phyloP scores from a whole-genome alignment of 2,888 invertebrate species.

The Hypselothyrea guttata region DNA sequence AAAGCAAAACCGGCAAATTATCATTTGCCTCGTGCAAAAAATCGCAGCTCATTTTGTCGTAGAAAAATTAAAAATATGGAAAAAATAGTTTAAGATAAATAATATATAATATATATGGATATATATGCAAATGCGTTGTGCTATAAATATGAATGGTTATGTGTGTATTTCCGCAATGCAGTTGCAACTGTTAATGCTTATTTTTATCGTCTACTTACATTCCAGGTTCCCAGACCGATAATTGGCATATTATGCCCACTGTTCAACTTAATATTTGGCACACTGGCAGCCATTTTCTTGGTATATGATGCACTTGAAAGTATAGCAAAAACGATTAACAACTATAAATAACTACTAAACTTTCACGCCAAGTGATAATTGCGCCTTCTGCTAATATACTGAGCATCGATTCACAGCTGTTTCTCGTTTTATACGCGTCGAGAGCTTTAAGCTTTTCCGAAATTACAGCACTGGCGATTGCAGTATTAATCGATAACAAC shows the following conservation, averaged over 20 bases:
- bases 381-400: constrained; percentile 27
- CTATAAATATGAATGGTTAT: background rate
- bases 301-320: constrained; percentile 7
- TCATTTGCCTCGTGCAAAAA: constrained; percentile 31
- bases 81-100: constrained; percentile 29
- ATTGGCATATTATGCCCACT: constrained; percentile 86
- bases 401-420: constrained; percentile 53
- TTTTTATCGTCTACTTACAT: constrained; percentile 83
- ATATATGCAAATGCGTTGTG: background rate
- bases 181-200: constrained; percentile 2
- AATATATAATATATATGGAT: background rate
- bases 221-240: constrained; percentile 90
- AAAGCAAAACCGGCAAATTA: constrained; percentile 47
- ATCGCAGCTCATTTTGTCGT: constrained; percentile 7
- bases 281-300: constrained; percentile 57
- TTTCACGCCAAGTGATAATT: background rate
- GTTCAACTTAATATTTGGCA: constrained; percentile 84
- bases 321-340: no score
- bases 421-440: constrained; percentile 49
- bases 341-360: constrained; percentile 2
- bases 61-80: constrained; percentile 8
- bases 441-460: constrained; percentile 38
- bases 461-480: constrained; percentile 26
- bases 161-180: background rate
- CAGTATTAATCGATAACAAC: constrained; percentile 9